phyloP scores from a whole-genome alignment of 2,797 vertebrate genomes.

The Malurus leucopterus region DNA sequence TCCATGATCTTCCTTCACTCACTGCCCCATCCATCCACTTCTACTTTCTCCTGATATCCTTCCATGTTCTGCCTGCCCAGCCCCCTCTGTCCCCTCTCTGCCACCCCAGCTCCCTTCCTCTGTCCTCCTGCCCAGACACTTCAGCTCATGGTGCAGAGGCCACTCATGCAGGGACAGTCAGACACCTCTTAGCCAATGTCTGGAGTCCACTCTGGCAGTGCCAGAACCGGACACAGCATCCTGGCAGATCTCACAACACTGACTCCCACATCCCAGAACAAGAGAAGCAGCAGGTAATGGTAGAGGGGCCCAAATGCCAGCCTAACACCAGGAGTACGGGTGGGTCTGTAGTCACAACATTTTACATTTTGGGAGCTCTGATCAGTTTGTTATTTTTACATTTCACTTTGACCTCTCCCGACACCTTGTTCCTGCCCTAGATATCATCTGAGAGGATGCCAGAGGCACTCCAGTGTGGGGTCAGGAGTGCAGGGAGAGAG shows the following conservation, averaged over 20 bases:
- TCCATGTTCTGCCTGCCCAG: not conserved
- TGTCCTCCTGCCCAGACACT: not conserved
- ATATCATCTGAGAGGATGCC: not conserved
- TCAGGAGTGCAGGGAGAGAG: not conserved
- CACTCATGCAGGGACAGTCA: not conserved
- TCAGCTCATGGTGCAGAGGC: not conserved
- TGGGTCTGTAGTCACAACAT: accelerated
- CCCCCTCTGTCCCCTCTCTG: not conserved
- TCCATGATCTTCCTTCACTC: not conserved
- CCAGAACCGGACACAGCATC: not conserved
- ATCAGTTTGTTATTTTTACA: not conserved
- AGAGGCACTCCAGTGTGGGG: not conserved
- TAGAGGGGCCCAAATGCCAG: not conserved
- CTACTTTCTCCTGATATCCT: not conserved
- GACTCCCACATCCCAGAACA: not conserved
- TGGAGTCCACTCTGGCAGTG: not conserved
- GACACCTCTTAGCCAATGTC: not conserved
- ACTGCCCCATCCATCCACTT: not conserved
- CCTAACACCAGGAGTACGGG: not conserved
- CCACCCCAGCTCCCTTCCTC: not conserved
- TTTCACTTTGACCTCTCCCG: not conserved
- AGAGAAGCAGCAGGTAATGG: not conserved
- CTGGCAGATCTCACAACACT: not conserved
- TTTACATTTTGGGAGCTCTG: not conserved
- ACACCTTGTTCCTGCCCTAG: not conserved